phyloP scores from a whole-genome alignment of 1,140 invertebrate genomes.

The Glomeris maerens region DNA sequence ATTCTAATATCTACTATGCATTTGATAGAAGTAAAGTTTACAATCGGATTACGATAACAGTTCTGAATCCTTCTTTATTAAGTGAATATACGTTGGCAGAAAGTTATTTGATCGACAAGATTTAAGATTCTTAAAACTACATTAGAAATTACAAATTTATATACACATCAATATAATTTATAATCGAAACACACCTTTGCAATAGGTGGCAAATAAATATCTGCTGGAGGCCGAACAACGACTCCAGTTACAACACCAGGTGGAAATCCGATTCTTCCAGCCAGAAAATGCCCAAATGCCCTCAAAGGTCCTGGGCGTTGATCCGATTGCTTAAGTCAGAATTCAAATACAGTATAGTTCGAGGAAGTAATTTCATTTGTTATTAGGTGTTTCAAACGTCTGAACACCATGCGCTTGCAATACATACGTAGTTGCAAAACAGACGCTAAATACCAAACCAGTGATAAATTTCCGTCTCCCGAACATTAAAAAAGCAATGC shows the following conservation, averaged over 20 bases:
- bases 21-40: background rate
- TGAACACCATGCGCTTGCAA: no score
- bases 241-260: constrained; percentile 10
- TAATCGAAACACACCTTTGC: constrained; percentile 17
- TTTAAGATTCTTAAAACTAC: background rate
- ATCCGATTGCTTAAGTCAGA: background rate
- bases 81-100: background rate
- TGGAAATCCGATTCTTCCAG: background rate
- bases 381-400: no score
- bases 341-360: no score
- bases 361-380: no score
- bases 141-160: no score
- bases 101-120: background rate
- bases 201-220: constrained; percentile 22
- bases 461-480: no score
- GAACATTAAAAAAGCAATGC: no score
- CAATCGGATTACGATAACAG: no score
- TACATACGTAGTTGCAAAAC: no score
- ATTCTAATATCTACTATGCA: constrained; percentile 1
- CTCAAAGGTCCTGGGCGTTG: background rate
- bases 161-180: constrained; percentile 15
- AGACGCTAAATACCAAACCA: no score
- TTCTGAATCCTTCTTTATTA: constrained; percentile 20
- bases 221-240: constrained; percentile 22
- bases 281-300: constrained; percentile 1